Conservation (phyloP, 2,888 invertebrate genomes). For the Andrena chrysosceles region DNA sequence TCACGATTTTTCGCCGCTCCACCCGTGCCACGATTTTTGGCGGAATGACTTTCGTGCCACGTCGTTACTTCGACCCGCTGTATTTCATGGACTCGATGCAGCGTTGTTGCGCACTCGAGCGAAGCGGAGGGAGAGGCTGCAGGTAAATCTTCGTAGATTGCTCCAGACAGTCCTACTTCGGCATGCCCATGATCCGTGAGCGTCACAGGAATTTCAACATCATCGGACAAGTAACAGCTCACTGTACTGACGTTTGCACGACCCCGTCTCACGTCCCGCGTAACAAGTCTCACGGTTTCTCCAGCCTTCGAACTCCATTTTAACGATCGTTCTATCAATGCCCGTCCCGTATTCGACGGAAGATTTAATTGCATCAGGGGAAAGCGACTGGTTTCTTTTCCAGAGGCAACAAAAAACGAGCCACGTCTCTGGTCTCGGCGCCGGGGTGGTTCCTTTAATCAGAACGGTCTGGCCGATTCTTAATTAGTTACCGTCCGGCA, state of each 20-base stretch:
- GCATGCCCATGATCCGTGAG: background rate
- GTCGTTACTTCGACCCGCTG: background rate
- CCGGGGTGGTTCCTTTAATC: constrained; percentile 34
- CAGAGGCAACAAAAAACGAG: background rate
- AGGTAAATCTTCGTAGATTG: no score
- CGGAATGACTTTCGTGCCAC: background rate
- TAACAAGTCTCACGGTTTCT: background rate
- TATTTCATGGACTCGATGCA: background rate
- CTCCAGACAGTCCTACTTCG: no score
- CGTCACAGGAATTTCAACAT: background rate
- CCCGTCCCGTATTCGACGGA: constrained; percentile 15
- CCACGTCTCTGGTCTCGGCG: background rate
- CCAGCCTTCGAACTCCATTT: background rate
- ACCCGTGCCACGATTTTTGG: background rate
- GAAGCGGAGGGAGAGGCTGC: background rate
- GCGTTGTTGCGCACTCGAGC: background rate
- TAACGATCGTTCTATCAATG: background rate
- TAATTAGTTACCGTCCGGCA: constrained; percentile 41
- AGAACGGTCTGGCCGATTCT: constrained; percentile 38
- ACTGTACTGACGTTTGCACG: background rate
- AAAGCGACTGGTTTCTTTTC: background rate
- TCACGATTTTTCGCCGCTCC: background rate
- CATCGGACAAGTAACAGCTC: background rate
- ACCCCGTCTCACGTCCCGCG: background rate
- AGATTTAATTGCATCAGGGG: constrained; percentile 29